Evolutionary conservation across 2,888 invertebrate species (phyloP).

Genomic region (Ennomos quercinarius): DNA sequence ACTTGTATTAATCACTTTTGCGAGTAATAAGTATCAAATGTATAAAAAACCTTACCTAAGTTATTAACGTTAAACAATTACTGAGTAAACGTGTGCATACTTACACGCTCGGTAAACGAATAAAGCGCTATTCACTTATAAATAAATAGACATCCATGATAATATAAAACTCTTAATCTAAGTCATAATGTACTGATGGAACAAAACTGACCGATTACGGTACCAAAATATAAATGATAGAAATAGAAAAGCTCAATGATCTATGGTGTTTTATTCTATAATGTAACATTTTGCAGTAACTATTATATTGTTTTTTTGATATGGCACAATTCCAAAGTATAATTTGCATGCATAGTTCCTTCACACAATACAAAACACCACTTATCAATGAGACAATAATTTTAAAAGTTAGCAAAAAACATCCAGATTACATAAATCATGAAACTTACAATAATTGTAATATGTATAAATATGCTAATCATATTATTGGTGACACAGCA

Average conservation of each 20-base stretch:
- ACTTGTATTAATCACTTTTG: slow-evolving; percentile 80
- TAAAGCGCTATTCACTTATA: slow-evolving; percentile 74
- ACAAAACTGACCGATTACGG: slow-evolving; percentile 45
- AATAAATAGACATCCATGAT: slow-evolving; percentile 81
- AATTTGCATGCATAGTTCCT: slow-evolving; percentile 42
- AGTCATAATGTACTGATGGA: slow-evolving; percentile 58
- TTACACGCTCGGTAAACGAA: slow-evolving; percentile 72
- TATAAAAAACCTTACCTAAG: slow-evolving; percentile 80
- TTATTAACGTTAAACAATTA: slow-evolving; percentile 74
- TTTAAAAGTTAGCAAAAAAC: slow-evolving; percentile 54
- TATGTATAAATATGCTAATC: slow-evolving; percentile 72
- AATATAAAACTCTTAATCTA: slow-evolving; percentile 76
- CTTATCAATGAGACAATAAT: slow-evolving; percentile 61
- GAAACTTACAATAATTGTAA: slow-evolving; percentile 66
- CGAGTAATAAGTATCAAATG: slow-evolving; percentile 83
- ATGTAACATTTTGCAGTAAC: slow-evolving; percentile 39
- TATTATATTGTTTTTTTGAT: slow-evolving; percentile 57
- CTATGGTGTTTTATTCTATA: slow-evolving; percentile 50
- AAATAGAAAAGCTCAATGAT: slow-evolving; percentile 59
- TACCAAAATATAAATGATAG: slow-evolving; percentile 24
- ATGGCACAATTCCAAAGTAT: slow-evolving; percentile 70
- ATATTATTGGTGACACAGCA: slow-evolving; percentile 85
- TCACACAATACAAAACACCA: slow-evolving; percentile 51
- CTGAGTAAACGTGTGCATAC: slow-evolving; percentile 74
- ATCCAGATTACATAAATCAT: slow-evolving; percentile 49